Base-by-base conservation (phyloP, 2,888 invertebrate genomes). In the Eupithecia inturbata region DNA sequence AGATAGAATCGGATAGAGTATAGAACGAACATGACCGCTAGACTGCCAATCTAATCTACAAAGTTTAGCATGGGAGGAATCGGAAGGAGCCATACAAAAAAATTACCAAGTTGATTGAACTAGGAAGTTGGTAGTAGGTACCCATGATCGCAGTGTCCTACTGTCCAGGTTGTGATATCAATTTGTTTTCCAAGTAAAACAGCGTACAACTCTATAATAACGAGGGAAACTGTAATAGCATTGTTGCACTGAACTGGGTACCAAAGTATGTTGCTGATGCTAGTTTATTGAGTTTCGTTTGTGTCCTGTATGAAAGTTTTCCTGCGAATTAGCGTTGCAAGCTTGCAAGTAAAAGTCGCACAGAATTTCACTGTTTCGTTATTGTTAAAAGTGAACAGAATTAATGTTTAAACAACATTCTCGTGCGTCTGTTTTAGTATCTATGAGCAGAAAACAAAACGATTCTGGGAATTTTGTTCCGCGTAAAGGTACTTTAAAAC, bases 241-340 rank as follows among this genome's bases (percentile, higher is more conserved):
- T 45, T 71, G 62, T 60, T 68, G 49, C 22, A 66, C 62, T 63
- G 67, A 72, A 69, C 69, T 53, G 53, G 49, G 31, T 45, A 57
- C 26, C 12, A 12, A 57, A 66, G 60, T 70, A 53, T 39, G 28
- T 63, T 70, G 68, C 26, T 60, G 57, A 74, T 64, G 41, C 66
- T 45, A 62, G 49, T 74, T 69, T 74, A 66, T 68, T 26, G 31
- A 62, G 70, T 70, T 67, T 63, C 67, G 62, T 70, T 63, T 67
- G 45, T 66, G 33, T 67, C 62, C 26, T 14, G 39, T 68, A n/a
- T 60, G 49, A 66, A 66, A 45, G 66, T 73, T 73, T 67, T 60
- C 39, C n/a, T 10, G 68, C 16, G 36, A 36, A 64, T 33, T n/a
- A 64, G 33, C 63, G 33, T 64, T 36, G 26, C 53, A 53, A 10